Percentiles rank a stretch among this genome's conserved stretches.
phyloP scores from a whole-genome alignment of 2,888 invertebrate species.

The Clistopyga incitator region DNA sequence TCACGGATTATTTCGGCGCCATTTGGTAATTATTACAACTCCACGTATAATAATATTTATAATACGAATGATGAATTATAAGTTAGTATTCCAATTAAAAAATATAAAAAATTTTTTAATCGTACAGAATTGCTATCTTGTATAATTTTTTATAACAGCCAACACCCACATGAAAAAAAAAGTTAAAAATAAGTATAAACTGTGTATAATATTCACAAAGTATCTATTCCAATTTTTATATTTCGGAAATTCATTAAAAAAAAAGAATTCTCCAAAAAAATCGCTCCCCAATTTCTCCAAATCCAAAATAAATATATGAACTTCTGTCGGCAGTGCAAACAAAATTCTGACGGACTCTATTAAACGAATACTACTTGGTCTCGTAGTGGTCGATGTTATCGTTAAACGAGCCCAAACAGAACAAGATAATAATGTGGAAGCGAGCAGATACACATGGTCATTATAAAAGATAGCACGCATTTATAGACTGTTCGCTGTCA shows the following conservation, averaged over 20 bases:
- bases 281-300: neutral
- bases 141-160: too few species aligned
- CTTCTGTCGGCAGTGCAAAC: neutral
- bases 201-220: too few species aligned
- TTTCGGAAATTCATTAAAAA: neutral
- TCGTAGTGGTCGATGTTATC: slow-evolving; percentile 40
- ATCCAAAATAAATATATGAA: neutral
- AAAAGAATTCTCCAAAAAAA: neutral
- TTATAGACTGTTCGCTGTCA: slow-evolving; percentile 44
- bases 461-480: slow-evolving; percentile 45
- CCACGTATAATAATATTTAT: neutral
- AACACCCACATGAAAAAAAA: too few species aligned
- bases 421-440: slow-evolving; percentile 35
- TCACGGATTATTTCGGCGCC: neutral
- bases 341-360: slow-evolving; percentile 16
- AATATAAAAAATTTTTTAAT: neutral
- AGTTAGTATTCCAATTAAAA: neutral
- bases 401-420: slow-evolving; percentile 44
- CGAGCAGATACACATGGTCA: slow-evolving; percentile 45
- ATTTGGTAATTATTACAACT: neutral
- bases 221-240: too few species aligned
- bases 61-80: too few species aligned
- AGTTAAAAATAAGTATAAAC: too few species aligned
- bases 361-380: slow-evolving; percentile 17
- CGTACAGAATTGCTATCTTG: too few species aligned